Conservation (phyloP, 2,113 vertebrate species). For the Malurus alboscapulatus region DNA sequence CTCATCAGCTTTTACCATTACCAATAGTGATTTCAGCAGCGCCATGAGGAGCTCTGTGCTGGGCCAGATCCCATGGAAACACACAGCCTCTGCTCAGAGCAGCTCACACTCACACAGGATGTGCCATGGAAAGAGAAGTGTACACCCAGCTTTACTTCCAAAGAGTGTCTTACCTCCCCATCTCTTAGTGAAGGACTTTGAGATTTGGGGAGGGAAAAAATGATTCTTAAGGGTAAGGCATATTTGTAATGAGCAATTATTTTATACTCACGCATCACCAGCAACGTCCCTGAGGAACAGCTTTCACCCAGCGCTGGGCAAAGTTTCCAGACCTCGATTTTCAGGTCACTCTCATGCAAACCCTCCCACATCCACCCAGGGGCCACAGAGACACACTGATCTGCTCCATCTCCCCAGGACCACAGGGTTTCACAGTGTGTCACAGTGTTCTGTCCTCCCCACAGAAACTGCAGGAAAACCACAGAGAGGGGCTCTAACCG, state of each 20-base stretch:
- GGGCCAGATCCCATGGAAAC: neutral
- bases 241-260: neutral
- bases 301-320: fast-evolving
- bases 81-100: neutral
- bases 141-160: neutral
- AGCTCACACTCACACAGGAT: neutral
- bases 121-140: neutral
- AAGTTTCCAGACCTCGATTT: neutral
- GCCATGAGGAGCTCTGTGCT: neutral
- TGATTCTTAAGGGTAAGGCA: neutral
- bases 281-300: fast-evolving
- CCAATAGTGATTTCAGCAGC: neutral
- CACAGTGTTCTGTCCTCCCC: neutral
- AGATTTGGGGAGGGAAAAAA: neutral
- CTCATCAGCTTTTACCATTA: neutral
- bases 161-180: neutral
- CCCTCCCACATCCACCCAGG: fast-evolving
- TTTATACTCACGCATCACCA: neutral
- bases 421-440: neutral
- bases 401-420: neutral
- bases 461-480: neutral
- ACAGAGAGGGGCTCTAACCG: neutral
- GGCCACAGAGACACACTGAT: neutral
- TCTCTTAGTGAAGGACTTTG: neutral
- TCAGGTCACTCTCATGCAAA: neutral